Evolutionary conservation across 2,113 vertebrate species (phyloP).

Genomic region (Nerophis ophidion): DNA sequence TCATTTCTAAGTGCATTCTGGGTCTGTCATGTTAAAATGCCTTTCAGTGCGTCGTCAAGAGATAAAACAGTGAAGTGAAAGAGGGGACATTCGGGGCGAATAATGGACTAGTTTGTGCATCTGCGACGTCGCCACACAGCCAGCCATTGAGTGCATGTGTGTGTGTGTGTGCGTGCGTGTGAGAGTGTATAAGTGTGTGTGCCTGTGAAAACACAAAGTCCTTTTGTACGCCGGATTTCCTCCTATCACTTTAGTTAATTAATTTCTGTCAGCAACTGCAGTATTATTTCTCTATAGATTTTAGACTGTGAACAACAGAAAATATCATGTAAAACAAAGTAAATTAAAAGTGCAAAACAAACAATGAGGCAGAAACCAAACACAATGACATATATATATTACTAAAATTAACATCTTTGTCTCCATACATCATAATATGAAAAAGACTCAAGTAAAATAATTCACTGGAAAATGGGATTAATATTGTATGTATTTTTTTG

Average conservation of each 20-base stretch:
- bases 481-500: too few species aligned
- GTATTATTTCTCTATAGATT: too few species aligned
- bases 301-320: too few species aligned
- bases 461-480: too few species aligned
- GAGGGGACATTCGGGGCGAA: slow-evolving; percentile 12
- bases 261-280: not conserved
- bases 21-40: not conserved
- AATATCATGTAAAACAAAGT: too few species aligned
- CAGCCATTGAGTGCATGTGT: not conserved
- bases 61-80: not conserved
- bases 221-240: slow-evolving; percentile 22
- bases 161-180: not conserved
- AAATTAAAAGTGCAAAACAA: too few species aligned
- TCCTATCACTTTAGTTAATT: slow-evolving; percentile 1
- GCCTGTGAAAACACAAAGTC: slow-evolving; percentile 16
- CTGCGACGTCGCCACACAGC: slow-evolving; percentile 20
- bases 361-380: too few species aligned
- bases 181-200: not conserved
- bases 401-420: too few species aligned
- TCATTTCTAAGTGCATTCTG: not conserved
- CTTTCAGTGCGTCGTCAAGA: not conserved
- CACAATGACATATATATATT: too few species aligned
- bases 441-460: too few species aligned
- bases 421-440: too few species aligned
- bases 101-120: slow-evolving; percentile 21